Evolutionary conservation across 1,140 invertebrate genomes (phyloP).

Genomic region (Pectinophora gossypiella): DNA sequence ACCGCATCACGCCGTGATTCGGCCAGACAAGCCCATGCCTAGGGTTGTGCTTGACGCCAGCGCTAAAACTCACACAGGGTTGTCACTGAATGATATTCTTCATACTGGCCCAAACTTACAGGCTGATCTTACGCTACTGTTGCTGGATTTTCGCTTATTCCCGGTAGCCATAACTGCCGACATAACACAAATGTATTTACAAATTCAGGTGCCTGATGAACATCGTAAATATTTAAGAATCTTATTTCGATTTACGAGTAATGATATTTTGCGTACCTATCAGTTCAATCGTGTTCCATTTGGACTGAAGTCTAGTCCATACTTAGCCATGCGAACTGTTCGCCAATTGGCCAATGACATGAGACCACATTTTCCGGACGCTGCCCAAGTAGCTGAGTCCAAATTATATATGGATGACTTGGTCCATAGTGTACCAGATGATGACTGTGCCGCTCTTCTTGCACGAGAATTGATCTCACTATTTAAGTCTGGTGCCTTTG

Average conservation of each 20-base stretch:
- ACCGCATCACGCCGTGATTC: constrained; percentile 6
- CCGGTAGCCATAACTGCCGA: constrained; percentile 27
- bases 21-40: too few relatives aligned
- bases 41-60: too few relatives aligned
- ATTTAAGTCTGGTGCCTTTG: constrained; percentile 11
- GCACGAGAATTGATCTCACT: constrained; percentile 1
- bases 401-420: constrained; percentile 15
- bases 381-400: not conserved
- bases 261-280: constrained; percentile 20
- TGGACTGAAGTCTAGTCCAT: constrained; percentile 40
- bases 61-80: not conserved
- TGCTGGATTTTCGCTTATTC: constrained; percentile 27
- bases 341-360: constrained; percentile 32
- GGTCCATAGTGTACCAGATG: not conserved
- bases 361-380: constrained; percentile 1
- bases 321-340: constrained; percentile 32
- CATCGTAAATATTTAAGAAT: constrained; percentile 15
- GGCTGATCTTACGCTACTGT: constrained; percentile 4
- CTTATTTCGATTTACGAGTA: constrained; percentile 29
- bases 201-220: constrained; percentile 19
- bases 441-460: not conserved
- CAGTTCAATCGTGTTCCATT: constrained; percentile 42
- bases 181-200: constrained; percentile 41
- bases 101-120: constrained; percentile 11
- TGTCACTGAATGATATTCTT: constrained; percentile 9